Evolutionary conservation across 2,888 invertebrate genomes (phyloP), one percentile per base, ranked within the genome.

Genomic region (Matsumyia berberina): DNA sequence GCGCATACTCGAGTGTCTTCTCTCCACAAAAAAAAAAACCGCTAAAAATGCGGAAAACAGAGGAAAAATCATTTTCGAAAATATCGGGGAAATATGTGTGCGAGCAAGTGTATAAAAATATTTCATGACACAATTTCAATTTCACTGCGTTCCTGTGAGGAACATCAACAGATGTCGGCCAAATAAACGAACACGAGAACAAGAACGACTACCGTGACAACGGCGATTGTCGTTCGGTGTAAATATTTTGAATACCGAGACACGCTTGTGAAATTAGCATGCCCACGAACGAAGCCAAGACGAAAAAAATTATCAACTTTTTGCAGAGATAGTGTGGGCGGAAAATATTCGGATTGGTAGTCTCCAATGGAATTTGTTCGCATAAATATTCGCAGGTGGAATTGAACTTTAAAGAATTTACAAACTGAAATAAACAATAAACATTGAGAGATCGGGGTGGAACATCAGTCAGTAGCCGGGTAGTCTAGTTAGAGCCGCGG

Each of bases 111-210:
- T 46, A 70, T 69, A 37, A 78, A 78, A 78, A 83, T 78, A 83
- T 62, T 73, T 51, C 62, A 83, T 83, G 82, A 83, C 82, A 83
- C 73, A 83, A 83, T 83, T 78, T 78, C 72, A 46, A 67, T 83
- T 83, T 78, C 67, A 51, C 35, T 49, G 51, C 17, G 72, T 78
- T 82, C 72, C 66, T 77, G 58, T 72, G 77, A 82, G 46, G n/a
- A 73, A 29, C 39, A 60, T 29, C 60, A 78, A 83, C 82, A 83
- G 72, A 83, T 83, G 82, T 78, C 72, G 29, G 33, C 39, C 44
- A 62, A 35, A 66, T n/a, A 12, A 57, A 15, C 15, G 60, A 55
- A 37, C 24, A 42, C 7, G 24, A 7, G 7, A 70, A 11, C n/a
- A 33, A 9, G 12, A 35, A 33, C 42, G 39, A 44, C 57, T 49